Evolutionary conservation across 2,113 vertebrate species (phyloP), one percentile per base, ranked within the genome.

Genomic region (Antechinus stuartii): DNA sequence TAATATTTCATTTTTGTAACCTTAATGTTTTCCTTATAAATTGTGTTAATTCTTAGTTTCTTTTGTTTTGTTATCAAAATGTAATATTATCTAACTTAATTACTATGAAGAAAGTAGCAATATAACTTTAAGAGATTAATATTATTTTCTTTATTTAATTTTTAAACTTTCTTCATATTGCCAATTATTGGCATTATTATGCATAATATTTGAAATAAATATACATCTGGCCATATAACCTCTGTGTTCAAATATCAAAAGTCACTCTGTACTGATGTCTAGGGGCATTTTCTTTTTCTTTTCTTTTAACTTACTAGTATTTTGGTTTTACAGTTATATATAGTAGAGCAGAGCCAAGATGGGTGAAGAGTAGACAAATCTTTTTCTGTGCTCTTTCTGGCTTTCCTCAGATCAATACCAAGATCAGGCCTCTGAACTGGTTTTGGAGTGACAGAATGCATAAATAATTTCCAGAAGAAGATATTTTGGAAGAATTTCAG

Each of bases 1-100:
- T 92, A 22, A 68, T 19, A 89, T 94, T 93, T 93, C 22, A 91
- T 24, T 90, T 96, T 90, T 93, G 68, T 76, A 76, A 19, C 47
- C 93, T 27, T 57, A 27, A 56, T 22, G 5, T 93, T 25, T 93
- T 35, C 7, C 61, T 9, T 61, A 89, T 84, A 46, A 23, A 1
- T 95, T 94, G 90, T 94, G 95, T n/a, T 92, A 16, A n/a, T 92
- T 93, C 90, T 55, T 54, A 52, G 54, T 49, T 91, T 12, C 55
- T 84, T 96, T 89, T 84, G 61, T 89, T 94, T 93, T 30, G 95
- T 8, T 42, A 23, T 19, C 47, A 22, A 92, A 84, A 56, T 96
- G 91, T 30, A 96, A 47, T 90, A 93, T 95, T 94, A 89, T 11
- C 52, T 94, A 68, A 52, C 35, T 91, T 96, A 91, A 49, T 3